Percentiles rank a stretch among this genome's conserved stretches.
Conservation (phyloP, 2,888 invertebrate genomes). For the Metacarcinus magister region DNA sequence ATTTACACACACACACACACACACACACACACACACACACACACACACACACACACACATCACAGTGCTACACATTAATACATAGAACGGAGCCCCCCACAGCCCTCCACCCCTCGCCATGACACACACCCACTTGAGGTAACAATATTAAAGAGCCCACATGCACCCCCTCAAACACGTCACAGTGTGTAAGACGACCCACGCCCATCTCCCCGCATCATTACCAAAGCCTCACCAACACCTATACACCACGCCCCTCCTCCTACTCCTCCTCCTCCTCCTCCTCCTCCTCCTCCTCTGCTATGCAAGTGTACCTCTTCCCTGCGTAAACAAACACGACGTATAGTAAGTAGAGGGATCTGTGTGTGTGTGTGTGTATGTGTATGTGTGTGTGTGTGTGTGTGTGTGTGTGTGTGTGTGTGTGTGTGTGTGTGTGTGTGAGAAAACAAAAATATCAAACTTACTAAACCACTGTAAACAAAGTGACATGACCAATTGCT, state of each 20-base stretch:
- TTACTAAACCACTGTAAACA: not conserved
- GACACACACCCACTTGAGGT: not conserved
- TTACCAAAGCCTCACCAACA: not conserved
- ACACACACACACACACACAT: constrained; percentile 26
- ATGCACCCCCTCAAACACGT: not conserved
- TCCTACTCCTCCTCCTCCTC: not conserved
- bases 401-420: not conserved
- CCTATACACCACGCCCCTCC: too few species aligned
- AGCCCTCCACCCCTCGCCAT: not conserved
- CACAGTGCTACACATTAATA: not conserved
- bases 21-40: too few species aligned
- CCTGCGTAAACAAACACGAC: constrained; percentile 26
- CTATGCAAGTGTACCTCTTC: constrained; percentile 38
- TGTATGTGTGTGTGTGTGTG: not conserved
- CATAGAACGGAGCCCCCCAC: not conserved
- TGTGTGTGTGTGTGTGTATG: not conserved
- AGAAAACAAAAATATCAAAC: not conserved
- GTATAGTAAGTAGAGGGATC: not conserved
- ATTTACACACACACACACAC: too few species aligned
- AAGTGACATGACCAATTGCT: not conserved
- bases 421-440: not conserved
- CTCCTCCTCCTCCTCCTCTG: not conserved
- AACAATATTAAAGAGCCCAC: constrained; percentile 1
- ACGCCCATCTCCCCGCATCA: not conserved
- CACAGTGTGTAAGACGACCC: not conserved